A percentile compares a stretch with the other conserved stretches of the same genome.
Conservation (phyloP, 2,888 invertebrate species). For the Corbicula japonica region DNA sequence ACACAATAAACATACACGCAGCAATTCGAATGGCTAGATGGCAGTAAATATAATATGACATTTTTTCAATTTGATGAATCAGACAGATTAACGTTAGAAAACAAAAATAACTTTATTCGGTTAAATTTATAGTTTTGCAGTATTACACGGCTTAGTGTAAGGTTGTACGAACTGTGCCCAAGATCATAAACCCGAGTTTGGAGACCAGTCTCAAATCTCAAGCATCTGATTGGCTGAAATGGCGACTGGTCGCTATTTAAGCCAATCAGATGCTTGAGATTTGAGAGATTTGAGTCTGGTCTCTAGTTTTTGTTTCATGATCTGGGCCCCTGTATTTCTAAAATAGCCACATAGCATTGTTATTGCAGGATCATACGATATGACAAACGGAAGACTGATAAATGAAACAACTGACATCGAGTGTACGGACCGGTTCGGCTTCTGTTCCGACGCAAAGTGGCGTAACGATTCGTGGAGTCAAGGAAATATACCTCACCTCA, state of each 20-base stretch:
- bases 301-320: neutral
- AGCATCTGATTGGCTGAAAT: too few relatives aligned
- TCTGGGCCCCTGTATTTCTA: neutral
- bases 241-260: neutral
- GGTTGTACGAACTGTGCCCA: too few relatives aligned
- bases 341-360: neutral
- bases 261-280: neutral
- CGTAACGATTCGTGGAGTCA: constrained; percentile 24
- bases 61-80: too few relatives aligned
- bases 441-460: constrained; percentile 47
- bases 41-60: too few relatives aligned
- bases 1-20: neutral
- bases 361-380: constrained; percentile 19
- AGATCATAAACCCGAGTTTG: too few relatives aligned
- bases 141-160: too few relatives aligned
- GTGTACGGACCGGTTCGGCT: constrained; percentile 34
- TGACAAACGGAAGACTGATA: neutral
- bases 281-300: neutral
- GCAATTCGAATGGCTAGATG: neutral
- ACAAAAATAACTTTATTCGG: too few relatives aligned
- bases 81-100: too few relatives aligned
- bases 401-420: constrained; percentile 21
- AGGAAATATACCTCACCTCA: constrained; percentile 39
- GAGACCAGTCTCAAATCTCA: too few relatives aligned
- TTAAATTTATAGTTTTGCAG: too few relatives aligned